Conservation (phyloP, 2,113 vertebrate species). For the Castor canadensis region DNA sequence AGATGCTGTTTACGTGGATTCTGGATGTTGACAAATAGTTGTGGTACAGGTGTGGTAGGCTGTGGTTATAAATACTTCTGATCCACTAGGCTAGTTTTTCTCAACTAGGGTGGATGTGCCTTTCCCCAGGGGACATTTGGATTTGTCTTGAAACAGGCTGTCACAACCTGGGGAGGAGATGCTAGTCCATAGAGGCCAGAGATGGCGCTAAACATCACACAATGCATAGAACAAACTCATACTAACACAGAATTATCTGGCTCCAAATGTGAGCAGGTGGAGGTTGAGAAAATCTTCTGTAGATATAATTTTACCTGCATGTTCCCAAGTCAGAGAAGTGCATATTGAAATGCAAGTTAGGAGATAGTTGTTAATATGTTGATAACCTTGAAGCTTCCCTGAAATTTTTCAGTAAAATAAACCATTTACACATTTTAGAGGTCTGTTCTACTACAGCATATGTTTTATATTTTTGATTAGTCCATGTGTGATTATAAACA, state of each 20-base stretch:
- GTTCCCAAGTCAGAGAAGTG: not conserved
- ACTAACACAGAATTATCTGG: not conserved
- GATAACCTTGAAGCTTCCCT: not conserved
- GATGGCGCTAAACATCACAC: not conserved
- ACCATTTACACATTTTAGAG: not conserved
- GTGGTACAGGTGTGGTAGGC: not conserved
- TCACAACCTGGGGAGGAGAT: not conserved
- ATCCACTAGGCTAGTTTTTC: not conserved
- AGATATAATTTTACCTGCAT: not conserved
- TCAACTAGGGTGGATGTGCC: not conserved
- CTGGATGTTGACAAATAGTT: not conserved
- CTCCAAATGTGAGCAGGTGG: not conserved
- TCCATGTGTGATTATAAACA: conserved; percentile 43
- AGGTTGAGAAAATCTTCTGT: not conserved
- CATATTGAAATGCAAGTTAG: not conserved
- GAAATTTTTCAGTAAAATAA: not conserved
- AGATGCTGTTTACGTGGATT: not conserved
- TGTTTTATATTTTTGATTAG: conserved; percentile 24
- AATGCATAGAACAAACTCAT: not conserved
- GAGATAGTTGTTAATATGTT: not conserved
- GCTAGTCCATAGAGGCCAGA: not conserved
- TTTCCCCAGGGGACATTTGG: not conserved
- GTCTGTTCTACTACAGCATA: not conserved
- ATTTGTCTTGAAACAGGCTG: not conserved
- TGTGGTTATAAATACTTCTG: not conserved